Conservation (phyloP, 2,888 invertebrate species). For the Leptarthrus brevirostris region DNA sequence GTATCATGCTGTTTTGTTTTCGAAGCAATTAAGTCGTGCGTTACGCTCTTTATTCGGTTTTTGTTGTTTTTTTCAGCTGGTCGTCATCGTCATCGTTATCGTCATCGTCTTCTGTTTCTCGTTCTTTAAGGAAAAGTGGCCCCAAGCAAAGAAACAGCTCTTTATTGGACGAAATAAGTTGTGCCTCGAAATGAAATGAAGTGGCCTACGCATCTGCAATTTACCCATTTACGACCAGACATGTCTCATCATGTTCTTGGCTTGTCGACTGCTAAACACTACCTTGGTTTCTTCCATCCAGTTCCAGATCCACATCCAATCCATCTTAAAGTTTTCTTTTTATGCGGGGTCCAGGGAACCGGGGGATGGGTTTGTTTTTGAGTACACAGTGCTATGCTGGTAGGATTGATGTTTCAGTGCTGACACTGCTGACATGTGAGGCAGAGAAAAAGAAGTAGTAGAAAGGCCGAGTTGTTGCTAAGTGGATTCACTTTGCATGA, state of each 20-base stretch:
- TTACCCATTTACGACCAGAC: constrained; percentile 3
- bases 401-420: background rate
- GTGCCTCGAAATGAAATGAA: background rate
- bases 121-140: background rate
- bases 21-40: background rate
- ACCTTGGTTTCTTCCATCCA: background rate
- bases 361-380: too few relatives aligned
- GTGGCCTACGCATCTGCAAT: constrained; percentile 6
- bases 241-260: constrained; percentile 6
- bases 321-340: too few relatives aligned
- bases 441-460: background rate
- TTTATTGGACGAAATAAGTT: background rate
- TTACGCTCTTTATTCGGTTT: background rate
- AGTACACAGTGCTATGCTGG: background rate
- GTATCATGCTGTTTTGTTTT: background rate
- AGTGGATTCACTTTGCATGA: background rate
- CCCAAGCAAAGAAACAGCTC: background rate
- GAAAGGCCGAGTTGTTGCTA: constrained; percentile 3
- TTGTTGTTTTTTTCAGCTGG: too few relatives aligned
- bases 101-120: too few relatives aligned
- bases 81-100: too few relatives aligned
- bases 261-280: background rate
- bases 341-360: background rate
- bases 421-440: background rate
- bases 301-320: too few relatives aligned